phyloP scores from a whole-genome alignment of 2,888 invertebrate genomes.

The Tinea semifulvella region DNA sequence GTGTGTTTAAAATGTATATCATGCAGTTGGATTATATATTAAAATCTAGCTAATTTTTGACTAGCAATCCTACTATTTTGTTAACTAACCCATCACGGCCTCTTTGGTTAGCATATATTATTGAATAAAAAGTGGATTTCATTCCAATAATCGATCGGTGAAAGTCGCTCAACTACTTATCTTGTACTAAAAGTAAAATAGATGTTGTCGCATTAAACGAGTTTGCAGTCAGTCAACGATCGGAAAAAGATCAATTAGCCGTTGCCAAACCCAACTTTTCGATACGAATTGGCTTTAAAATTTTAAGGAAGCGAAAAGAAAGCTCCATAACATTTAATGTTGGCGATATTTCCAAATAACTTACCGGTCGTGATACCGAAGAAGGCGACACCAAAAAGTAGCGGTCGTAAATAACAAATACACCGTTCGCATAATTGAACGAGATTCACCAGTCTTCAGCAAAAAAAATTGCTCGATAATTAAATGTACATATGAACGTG shows the following conservation, averaged over 20 bases:
- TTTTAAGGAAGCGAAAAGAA: conserved; percentile 26
- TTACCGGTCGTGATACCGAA: conserved; percentile 30
- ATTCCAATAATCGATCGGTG: too few relatives aligned
- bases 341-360: conserved; percentile 13
- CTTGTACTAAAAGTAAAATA: background rate
- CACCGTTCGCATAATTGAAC: conserved; percentile 31
- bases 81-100: too few relatives aligned
- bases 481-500: conserved; percentile 30
- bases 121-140: too few relatives aligned
- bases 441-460: conserved; percentile 27
- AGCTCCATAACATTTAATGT: conserved; percentile 14
- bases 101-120: too few relatives aligned
- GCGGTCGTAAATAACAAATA: conserved; percentile 56
- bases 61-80: too few relatives aligned
- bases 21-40: too few relatives aligned
- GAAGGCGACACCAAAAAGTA: conserved; percentile 51
- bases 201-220: conserved; percentile 4
- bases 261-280: conserved; percentile 8
- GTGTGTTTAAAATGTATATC: too few relatives aligned
- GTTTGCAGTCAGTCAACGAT: conserved; percentile 8
- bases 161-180: too few relatives aligned
- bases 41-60: too few relatives aligned
- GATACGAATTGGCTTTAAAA: conserved; percentile 12
- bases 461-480: conserved; percentile 44
- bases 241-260: conserved; percentile 9